Base-by-base conservation (phyloP, 2,797 vertebrate species). In the Enteromius argenteus region DNA sequence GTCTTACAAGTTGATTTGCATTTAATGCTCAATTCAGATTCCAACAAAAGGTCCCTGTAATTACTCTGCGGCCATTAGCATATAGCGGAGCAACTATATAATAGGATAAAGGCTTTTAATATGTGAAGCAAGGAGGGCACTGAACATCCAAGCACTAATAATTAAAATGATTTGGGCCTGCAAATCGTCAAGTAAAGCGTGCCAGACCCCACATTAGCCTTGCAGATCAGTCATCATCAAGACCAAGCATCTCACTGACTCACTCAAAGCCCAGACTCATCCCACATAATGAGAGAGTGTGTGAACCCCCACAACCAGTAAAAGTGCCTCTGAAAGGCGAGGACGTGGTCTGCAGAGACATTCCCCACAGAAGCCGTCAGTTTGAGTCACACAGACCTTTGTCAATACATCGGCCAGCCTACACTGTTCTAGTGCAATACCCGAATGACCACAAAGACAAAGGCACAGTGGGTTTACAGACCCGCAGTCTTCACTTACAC, bases 171-270 rank as follows among this genome's bases (percentile, higher is more conserved):
- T 85, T 32, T 69, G 44, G 73, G 56, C 72, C 62, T 84, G 77
- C 68, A 56, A 80, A 67, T 86, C 8, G 5, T 67, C 53, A 83
- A 87, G 89, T 86, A 74, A 87, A 89, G 90, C 89, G 89, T 89
- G 89, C 81, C 90, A 92, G 88, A 89, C 92, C 91, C 90, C 91
- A 91, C 91, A 92, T 90, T 86, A 91, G 87, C 85, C 89, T 87
- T 88, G 78, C 84, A 91, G 89, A 92, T 88, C 87, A 73, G 85
- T 81, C 68, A 60, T 46, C 42, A 84, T 83, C 82, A 85, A 88
- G 35, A 87, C 85, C 23, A 84, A 89, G 66, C 86, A 86, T 89
- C 86, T 89, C 87, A 87, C 88, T 81, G 81, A 83, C 89, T 92
- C 92, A 93, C 87, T 90, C 88, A 87, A 90, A 90, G 90, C 85